Conservation (phyloP, 2,888 invertebrate genomes). For the Zootermopsis nevadensis region DNA sequence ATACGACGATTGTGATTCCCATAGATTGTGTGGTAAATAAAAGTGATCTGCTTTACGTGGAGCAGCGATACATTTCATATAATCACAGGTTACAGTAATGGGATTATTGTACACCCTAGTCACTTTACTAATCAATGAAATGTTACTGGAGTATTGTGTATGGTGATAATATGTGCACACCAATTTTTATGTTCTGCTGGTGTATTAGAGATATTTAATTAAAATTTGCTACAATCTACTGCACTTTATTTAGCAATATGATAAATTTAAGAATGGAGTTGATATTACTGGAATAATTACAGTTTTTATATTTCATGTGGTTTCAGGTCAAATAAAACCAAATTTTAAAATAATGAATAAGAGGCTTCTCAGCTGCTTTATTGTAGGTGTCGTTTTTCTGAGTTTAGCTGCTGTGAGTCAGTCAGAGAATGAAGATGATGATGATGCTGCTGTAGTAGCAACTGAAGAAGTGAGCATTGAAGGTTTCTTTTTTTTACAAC, state of each 20-base stretch:
- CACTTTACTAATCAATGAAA: conserved; percentile 29
- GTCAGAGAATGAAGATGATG: conserved; percentile 33
- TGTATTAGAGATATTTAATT: not conserved
- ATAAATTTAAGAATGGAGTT: not conserved
- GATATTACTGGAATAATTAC: not conserved
- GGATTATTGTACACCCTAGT: conserved; percentile 18
- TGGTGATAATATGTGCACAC: not conserved
- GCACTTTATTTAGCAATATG: not conserved
- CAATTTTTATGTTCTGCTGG: not conserved
- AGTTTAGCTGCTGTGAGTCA: conserved; percentile 29
- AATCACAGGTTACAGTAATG: conserved; percentile 31
- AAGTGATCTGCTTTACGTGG: not conserved
- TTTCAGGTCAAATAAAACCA: not conserved
- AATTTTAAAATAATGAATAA: conserved; percentile 9
- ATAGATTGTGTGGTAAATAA: not conserved
- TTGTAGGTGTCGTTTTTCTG: conserved; percentile 9
- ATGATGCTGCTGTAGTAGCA: conserved; percentile 45
- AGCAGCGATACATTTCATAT: conserved; percentile 23
- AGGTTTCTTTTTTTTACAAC: too few species aligned
- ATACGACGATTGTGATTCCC: not conserved
- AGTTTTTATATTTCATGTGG: not conserved
- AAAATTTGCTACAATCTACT: not conserved
- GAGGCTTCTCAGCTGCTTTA: not conserved
- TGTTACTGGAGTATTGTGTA: not conserved
- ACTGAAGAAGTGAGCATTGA: conserved; percentile 44